These are phyloP conservation scores for Mirza zaza DNA, from an alignment of 2,113 vertebrate species.

Conservation along the genomic window DNA sequence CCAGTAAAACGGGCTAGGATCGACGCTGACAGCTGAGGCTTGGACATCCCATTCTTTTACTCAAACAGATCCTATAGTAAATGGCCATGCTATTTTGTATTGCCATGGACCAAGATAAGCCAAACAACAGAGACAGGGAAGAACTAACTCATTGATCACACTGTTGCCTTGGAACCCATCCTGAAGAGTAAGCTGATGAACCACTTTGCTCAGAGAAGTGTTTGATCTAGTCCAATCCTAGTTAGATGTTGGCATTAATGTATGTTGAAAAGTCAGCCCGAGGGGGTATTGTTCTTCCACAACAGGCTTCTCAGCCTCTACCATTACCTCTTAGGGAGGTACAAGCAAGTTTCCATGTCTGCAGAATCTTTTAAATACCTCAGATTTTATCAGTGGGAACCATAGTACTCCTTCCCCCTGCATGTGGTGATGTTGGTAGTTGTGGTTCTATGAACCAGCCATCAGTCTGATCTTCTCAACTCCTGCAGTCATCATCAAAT, in stretches of 20 bases:
- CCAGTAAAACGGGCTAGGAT: constrained; percentile 74
- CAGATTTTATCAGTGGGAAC: constrained; percentile 36
- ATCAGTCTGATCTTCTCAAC: neutral
- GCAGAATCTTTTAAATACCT: constrained; percentile 28
- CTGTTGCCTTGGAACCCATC: constrained; percentile 21
- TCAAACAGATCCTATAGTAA: neutral
- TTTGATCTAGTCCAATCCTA: neutral
- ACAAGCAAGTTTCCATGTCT: neutral
- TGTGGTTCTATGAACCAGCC: neutral
- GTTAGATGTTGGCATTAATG: neutral
- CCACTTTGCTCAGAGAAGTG: neutral
- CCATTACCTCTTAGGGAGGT: neutral
- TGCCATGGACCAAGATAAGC: neutral
- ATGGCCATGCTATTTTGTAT: neutral
- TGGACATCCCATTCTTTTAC: neutral
- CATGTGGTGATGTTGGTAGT: constrained; percentile 31
- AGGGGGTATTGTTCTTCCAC: neutral
- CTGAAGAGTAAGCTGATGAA: neutral
- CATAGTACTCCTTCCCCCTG: neutral
- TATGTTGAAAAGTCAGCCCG: neutral
- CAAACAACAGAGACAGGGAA: neutral
- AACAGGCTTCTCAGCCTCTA: neutral
- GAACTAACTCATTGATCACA: neutral
- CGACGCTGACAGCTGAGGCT: constrained; percentile 71
- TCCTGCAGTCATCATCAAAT: neutral